Percentiles rank a stretch among this genome's conserved stretches.
Conservation (phyloP, 2,888 invertebrate species). For the Cryptus viduatorius region DNA sequence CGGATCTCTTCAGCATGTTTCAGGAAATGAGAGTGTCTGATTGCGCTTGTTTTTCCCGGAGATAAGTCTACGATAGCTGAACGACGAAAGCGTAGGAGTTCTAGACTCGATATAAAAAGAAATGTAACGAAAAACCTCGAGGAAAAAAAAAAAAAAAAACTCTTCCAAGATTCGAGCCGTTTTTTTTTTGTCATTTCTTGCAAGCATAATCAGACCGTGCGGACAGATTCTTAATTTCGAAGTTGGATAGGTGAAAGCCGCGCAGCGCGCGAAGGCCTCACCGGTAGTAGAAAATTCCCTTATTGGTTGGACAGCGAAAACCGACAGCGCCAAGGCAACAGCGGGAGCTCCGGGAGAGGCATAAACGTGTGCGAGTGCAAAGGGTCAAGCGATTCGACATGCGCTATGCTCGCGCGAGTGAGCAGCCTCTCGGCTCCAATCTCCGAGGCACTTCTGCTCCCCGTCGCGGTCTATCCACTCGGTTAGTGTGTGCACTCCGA, state of each 20-base stretch:
- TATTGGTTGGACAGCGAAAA: conserved; percentile 29
- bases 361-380: conserved; percentile 70
- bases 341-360: conserved; percentile 60
- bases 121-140: conserved; percentile 27
- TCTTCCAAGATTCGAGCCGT: conserved; percentile 24
- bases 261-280: conserved; percentile 7
- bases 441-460: neutral
- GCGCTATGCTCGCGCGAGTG: conserved; percentile 54
- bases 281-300: conserved; percentile 48
- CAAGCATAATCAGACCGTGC: conserved; percentile 52
- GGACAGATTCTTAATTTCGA: conserved; percentile 47
- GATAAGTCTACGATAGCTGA: neutral
- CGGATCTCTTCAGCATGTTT: conserved; percentile 18
- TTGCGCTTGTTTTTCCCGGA: conserved; percentile 49
- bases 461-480: neutral
- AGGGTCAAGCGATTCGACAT: conserved; percentile 73
- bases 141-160: conserved; percentile 5
- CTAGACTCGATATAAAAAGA: conserved; percentile 33
- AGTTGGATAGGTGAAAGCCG: conserved; percentile 61
- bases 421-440: conserved; percentile 14
- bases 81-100: conserved; percentile 17
- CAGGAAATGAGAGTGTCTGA: conserved; percentile 52
- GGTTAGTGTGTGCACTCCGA: neutral
- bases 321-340: conserved; percentile 27
- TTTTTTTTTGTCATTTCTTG: conserved; percentile 21